phyloP scores from a whole-genome alignment of 1,140 invertebrate genomes.

The Atopsyche davidsoni region DNA sequence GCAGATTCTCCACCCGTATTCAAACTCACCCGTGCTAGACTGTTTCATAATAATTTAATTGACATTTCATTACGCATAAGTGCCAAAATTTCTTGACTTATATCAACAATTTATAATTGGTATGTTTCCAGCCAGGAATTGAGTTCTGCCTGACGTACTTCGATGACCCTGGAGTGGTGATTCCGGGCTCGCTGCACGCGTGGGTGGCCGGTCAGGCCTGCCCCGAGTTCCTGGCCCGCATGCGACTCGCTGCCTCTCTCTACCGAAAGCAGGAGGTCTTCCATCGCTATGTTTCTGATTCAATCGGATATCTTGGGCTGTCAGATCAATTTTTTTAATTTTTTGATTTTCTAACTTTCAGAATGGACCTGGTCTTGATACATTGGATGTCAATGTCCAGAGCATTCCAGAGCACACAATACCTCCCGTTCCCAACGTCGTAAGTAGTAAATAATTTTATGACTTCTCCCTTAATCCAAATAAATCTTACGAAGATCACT shows the following conservation, averaged over 20 bases:
- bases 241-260: conserved; percentile 35
- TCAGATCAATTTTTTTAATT: no score
- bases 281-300: no score
- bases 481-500: no score
- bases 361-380: no score
- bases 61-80: not conserved
- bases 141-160: conserved; percentile 84
- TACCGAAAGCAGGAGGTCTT: conserved; percentile 30
- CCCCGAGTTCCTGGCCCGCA: conserved; percentile 37
- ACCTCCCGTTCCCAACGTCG: no score
- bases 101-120: conserved; percentile 36
- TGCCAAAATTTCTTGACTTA: not conserved
- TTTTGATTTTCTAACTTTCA: no score
- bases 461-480: no score
- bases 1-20: conserved; percentile 6
- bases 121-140: conserved; percentile 49
- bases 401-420: no score
- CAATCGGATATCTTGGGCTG: no score
- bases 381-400: no score
- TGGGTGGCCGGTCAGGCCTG: conserved; percentile 42
- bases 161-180: conserved; percentile 73
- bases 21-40: not conserved
- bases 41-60: not conserved
- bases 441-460: no score
- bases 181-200: conserved; percentile 31